A percentile compares a stretch with the other conserved stretches of the same genome.
These are phyloP conservation scores for Hirudo medicinalis DNA, from an alignment of 1,140 invertebrate genomes.

Conservation along the genomic window DNA sequence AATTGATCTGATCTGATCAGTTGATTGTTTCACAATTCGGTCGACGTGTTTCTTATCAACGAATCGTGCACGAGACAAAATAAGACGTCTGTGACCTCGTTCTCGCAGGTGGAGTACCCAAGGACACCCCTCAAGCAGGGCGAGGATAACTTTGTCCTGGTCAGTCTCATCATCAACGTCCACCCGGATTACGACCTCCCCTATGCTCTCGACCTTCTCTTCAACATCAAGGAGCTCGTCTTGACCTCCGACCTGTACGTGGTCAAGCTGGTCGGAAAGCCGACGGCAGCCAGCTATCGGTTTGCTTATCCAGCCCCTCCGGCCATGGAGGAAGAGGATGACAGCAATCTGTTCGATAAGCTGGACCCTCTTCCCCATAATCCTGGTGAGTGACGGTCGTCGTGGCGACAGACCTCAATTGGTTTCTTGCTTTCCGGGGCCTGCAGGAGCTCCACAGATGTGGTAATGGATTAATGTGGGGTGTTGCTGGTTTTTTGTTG, in stretches of 20 bases:
- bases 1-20: no score
- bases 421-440: no score
- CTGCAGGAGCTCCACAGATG: neutral
- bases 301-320: neutral
- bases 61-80: neutral
- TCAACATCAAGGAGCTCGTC: neutral
- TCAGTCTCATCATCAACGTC: neutral
- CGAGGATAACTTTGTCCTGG: neutral
- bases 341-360: slow-evolving; percentile 14
- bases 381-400: no score
- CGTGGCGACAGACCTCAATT: no score
- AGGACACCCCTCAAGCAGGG: neutral
- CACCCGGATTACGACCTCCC: neutral
- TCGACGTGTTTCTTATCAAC: no score
- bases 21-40: neutral
- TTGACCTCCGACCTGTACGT: neutral
- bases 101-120: neutral
- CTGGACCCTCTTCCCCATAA: neutral
- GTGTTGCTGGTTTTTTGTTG: neutral
- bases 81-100: neutral
- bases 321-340: slow-evolving; percentile 3
- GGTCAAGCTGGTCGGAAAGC: neutral
- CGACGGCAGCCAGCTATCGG: no score
- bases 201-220: neutral
- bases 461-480: neutral